phyloP scores from a whole-genome alignment of 2,797 vertebrate genomes.

The Sebastes itinus region DNA sequence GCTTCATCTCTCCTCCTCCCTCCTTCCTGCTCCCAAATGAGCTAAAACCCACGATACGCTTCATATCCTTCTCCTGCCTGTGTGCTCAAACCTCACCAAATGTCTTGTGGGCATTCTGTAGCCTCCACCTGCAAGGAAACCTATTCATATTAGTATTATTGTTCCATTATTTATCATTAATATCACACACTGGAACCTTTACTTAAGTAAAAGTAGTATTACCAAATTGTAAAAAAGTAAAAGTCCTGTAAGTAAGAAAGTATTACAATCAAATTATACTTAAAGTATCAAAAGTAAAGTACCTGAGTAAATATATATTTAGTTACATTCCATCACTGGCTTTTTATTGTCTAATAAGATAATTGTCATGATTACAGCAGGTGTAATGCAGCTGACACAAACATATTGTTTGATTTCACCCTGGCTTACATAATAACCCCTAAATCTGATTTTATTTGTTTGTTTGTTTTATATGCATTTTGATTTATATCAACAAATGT shows the following conservation, averaged over 20 bases:
- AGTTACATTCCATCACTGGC: no score
- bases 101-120: slow-evolving; percentile 8
- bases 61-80: neutral
- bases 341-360: neutral
- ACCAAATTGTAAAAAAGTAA: no score
- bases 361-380: neutral
- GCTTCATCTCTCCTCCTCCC: neutral
- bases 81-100: slow-evolving; percentile 3
- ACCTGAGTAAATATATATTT: no score
- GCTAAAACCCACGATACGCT: neutral
- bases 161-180: slow-evolving; percentile 33
- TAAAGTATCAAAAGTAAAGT: no score
- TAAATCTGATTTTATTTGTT: neutral
- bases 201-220: no score
- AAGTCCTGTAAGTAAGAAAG: no score
- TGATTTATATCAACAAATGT: slow-evolving; percentile 2
- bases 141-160: neutral
- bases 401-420: neutral
- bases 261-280: no score
- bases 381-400: neutral
- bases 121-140: neutral
- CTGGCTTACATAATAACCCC: neutral
- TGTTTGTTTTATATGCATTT: slow-evolving; percentile 1
- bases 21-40: neutral
- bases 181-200: neutral